Base-by-base conservation (phyloP, 2,888 invertebrate genomes). In the Plusia festucae region DNA sequence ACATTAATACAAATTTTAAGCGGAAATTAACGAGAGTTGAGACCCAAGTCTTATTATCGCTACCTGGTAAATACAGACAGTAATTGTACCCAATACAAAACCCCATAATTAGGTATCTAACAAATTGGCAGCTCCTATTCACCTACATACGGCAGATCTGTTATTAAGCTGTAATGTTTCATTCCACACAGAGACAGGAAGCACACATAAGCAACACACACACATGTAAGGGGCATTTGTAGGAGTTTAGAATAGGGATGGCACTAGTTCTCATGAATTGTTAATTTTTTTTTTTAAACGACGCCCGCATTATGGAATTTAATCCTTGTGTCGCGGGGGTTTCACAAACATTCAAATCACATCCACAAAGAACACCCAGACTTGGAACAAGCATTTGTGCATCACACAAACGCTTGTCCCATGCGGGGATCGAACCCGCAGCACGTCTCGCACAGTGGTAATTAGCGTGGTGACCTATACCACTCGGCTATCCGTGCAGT, bases 221-320 rank as follows among this genome's bases (percentile, higher is more conserved):
- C 65, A 70, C 49, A 53, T 18, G 24, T 1, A 30, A 15, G 65
- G n/a, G 78, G 79, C 76, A 75, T 74, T 76, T 78, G 72, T 71
- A 16, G 59, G 61, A 65, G 78, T 78, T 74, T 84, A 83, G 75
- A 82, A 75, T 81, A 70, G 62, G 61, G 70, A 16, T 73, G 46
- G 8, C 22, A 6, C 24, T 24, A 22, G n/a, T 34, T 46, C 46
- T 18, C 6, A 46, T 46, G 11, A 46, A 46, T 18, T 16, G 46
- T 44, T 5, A 6, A 32, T 44, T 44, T 44, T 13, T 13, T 34
- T n/a, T n/a, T n/a, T n/a, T n/a, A n/a, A n/a, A n/a, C n/a, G n/a
- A n/a, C n/a, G n/a, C n/a, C n/a, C n/a, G n/a, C n/a, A n/a, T n/a
- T n/a, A n/a, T n/a, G n/a, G n/a, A n/a, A n/a, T n/a, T n/a, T n/a